Conservation (phyloP, 92 coral and sea anemone species). For the Hydrozoanthus gracilis region DNA sequence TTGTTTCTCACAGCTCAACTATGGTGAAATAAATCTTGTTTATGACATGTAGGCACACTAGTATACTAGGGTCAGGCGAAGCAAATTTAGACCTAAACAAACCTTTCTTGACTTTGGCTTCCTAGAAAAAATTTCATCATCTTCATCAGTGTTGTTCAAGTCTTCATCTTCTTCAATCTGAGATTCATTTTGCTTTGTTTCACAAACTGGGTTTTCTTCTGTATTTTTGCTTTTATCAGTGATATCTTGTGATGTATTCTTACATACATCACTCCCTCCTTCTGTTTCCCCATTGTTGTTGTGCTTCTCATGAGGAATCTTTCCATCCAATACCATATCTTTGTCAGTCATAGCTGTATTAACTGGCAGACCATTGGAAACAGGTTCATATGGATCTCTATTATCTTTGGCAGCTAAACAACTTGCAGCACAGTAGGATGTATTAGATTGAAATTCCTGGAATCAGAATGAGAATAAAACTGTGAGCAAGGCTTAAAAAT, state of each 20-base stretch:
- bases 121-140: not conserved
- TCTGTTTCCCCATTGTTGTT: not conserved
- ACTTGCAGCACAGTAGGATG: not conserved
- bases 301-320: not conserved
- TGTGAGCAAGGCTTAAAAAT: not conserved
- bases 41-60: not conserved
- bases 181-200: not conserved
- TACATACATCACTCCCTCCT: not conserved
- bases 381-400: not conserved
- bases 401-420: not conserved
- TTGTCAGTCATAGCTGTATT: not conserved
- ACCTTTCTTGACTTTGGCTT: conserved; percentile 17
- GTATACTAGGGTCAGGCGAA: not conserved
- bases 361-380: not conserved
- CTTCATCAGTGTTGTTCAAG: not conserved
- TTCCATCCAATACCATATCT: not conserved
- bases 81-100: not conserved
- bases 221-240: not conserved
- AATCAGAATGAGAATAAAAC: not conserved
- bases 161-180: not conserved
- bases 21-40: not conserved
- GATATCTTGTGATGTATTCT: not conserved
- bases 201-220: not conserved
- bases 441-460: not conserved
- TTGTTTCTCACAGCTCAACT: not conserved